phyloP scores from a whole-genome alignment of 2,888 invertebrate genomes.

The Atrina japonica region DNA sequence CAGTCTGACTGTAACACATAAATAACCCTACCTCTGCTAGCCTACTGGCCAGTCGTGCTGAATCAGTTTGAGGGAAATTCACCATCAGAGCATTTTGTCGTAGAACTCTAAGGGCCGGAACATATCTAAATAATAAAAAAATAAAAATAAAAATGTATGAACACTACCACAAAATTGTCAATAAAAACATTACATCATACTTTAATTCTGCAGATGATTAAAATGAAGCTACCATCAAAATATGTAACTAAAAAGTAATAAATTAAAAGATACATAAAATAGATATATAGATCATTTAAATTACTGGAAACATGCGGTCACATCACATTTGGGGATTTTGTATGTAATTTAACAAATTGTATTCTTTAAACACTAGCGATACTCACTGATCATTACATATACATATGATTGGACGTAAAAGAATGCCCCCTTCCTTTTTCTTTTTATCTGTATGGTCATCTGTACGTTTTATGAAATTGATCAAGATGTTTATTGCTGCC shows the following conservation, averaged over 20 bases:
- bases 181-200: too few relatives aligned
- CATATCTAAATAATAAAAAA: conserved; percentile 73
- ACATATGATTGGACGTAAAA: conserved; percentile 95
- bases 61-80: conserved; percentile 82
- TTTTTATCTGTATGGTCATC: conserved; percentile 62
- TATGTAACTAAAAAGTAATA: neutral
- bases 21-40: conserved; percentile 83
- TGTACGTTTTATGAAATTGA: conserved; percentile 86
- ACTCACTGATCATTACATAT: conserved; percentile 98
- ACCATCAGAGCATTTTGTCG: conserved; percentile 89
- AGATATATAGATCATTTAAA: neutral
- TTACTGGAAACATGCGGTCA: too few relatives aligned
- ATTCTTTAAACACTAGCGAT: too few relatives aligned
- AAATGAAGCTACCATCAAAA: too few relatives aligned
- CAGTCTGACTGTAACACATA: too few relatives aligned
- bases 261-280: neutral
- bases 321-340: too few relatives aligned
- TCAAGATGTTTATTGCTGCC: conserved; percentile 92
- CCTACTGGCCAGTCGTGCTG: conserved; percentile 83
- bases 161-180: neutral
- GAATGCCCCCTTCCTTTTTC: conserved; percentile 73
- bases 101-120: conserved; percentile 90
- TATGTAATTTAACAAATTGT: too few relatives aligned
- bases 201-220: too few relatives aligned
- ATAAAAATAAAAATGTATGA: too few relatives aligned